phyloP scores from a whole-genome alignment of 2,113 vertebrate genomes.

The Rissa tridactyla region DNA sequence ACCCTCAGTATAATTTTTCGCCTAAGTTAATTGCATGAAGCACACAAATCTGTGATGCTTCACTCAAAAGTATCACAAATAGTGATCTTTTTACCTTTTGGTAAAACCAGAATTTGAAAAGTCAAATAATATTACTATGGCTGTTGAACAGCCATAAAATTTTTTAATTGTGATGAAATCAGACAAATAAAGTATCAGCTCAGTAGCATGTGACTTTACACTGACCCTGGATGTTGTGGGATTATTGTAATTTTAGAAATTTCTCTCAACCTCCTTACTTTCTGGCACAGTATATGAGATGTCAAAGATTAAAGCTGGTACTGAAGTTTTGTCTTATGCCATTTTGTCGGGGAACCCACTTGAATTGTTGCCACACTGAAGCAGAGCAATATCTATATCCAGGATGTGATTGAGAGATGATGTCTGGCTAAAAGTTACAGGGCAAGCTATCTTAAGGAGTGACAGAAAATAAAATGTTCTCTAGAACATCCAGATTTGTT shows the following conservation, averaged over 20 bases:
- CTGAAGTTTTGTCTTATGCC: not conserved
- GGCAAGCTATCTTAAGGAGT: not conserved
- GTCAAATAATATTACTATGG: not conserved
- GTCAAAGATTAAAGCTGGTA: not conserved
- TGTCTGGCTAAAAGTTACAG: not conserved
- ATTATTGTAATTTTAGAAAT: not conserved
- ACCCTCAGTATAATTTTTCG: not conserved
- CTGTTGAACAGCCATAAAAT: not conserved
- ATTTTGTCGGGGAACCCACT: not conserved
- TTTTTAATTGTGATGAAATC: not conserved
- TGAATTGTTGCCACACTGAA: not conserved
- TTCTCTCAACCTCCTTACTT: not conserved
- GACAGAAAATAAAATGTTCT: not conserved
- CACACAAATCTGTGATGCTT: not conserved
- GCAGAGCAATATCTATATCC: not conserved
- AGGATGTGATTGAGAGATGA: not conserved
- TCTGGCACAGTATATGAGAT: not conserved
- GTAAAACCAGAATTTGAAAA: not conserved
- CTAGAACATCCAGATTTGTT: not conserved
- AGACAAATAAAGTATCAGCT: not conserved
- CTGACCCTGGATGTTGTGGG: not conserved
- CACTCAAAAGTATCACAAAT: not conserved
- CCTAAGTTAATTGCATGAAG: not conserved
- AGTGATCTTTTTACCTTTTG: not conserved
- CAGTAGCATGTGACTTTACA: not conserved